phyloP scores from a whole-genome alignment of 2,113 vertebrate genomes.

The Prunella fulvescens region DNA sequence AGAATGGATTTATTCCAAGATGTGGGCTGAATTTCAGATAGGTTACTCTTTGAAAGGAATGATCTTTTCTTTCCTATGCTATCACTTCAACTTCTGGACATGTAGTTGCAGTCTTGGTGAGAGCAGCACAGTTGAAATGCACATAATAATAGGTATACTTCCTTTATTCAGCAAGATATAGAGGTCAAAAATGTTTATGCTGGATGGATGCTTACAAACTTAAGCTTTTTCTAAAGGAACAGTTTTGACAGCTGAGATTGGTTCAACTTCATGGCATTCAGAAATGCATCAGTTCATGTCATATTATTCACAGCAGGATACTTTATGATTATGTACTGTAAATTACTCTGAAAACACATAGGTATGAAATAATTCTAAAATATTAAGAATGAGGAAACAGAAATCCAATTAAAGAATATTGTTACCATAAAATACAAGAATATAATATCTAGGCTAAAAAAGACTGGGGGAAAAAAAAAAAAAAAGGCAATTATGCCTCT shows the following conservation, averaged over 20 bases:
- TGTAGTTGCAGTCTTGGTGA: neutral
- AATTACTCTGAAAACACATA: neutral
- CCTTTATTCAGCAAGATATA: neutral
- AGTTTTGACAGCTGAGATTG: neutral
- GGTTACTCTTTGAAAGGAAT: neutral
- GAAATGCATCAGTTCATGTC: neutral
- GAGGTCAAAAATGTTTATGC: neutral
- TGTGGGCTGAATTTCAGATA: neutral
- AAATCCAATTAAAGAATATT: constrained; percentile 21
- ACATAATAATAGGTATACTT: neutral
- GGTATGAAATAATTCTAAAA: constrained; percentile 2
- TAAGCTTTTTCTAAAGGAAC: neutral
- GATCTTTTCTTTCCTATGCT: neutral
- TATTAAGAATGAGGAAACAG: neutral
- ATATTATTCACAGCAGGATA: neutral
- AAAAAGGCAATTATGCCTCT: neutral
- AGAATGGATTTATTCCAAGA: neutral
- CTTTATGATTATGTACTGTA: constrained; percentile 1
- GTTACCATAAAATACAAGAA: neutral
- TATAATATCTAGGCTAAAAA: neutral
- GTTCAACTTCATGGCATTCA: constrained; percentile 29
- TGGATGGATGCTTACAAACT: neutral
- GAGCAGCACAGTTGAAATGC: neutral
- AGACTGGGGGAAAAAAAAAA: neutral
- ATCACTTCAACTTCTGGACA: neutral